Evolutionary conservation across 2,113 vertebrate species (phyloP), one percentile per base, ranked within the genome.

Genomic region (Platichthys stellatus): DNA sequence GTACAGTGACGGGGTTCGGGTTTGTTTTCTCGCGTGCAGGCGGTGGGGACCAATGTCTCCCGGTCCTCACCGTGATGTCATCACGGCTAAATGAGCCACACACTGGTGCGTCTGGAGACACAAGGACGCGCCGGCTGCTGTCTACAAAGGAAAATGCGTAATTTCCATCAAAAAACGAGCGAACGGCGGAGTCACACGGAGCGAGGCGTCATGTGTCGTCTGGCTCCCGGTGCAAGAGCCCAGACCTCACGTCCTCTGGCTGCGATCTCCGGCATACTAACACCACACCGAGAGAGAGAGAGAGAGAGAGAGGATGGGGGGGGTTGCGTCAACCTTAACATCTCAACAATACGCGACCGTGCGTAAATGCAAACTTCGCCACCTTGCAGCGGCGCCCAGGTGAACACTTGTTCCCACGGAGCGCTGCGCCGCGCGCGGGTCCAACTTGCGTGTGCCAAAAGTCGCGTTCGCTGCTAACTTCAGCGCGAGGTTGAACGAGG

Each of bases 181-280:
- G 59, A 64, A 70, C n/a, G 9, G 76, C 17, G 28, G 71, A 89
- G 82, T 86, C 87, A 76, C 88, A 86, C 49, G 82, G 79, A 73
- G 72, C 78, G 76, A 81, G 81, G 81, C 87, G 90, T 92, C 91
- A 89, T 81, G 62, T 72, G 78, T 79, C 83, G 92, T 90, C 90
- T 92, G 92, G 83, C 81, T 91, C 73, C 83, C 74, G 74, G 79
- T 80, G 88, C 78, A 83, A 71, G 68, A 82, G 80, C 78, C 10
- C 90, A 92, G 90, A 93, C 92, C 90, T 92, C 92, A 92, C 92
- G 90, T 93, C 88, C 87, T 84, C 79, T 59, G 82, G 73, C 82
- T 74, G 90, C 87, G 82, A 85, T 89, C 93, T 75, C 86, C 87
- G 63, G 91, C 85, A 94, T 92, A 93, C 92, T 92, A 90, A 92